Conservation (phyloP, 2,113 vertebrate genomes). For the Alligator mississippiensis region DNA sequence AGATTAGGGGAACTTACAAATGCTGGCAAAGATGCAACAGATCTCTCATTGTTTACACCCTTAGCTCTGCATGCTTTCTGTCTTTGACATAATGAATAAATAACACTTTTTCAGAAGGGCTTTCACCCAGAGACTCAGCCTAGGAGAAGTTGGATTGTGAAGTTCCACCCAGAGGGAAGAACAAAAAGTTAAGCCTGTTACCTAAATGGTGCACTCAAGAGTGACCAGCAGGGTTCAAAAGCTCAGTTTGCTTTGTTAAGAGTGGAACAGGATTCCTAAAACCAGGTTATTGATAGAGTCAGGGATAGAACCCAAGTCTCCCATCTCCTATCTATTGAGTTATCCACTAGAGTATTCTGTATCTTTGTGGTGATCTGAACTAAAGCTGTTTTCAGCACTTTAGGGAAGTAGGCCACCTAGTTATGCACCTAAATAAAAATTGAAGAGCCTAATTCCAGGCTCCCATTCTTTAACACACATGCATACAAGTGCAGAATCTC, state of each 20-base stretch:
- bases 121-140: neutral
- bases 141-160: neutral
- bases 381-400: neutral
- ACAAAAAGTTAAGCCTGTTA: neutral
- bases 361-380: neutral
- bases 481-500: neutral
- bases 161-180: neutral
- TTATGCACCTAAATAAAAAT: neutral
- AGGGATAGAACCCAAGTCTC: neutral
- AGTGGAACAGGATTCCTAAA: neutral
- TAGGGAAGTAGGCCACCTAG: neutral
- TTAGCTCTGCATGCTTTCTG: neutral
- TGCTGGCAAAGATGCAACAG: neutral
- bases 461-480: neutral
- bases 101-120: neutral
- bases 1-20: neutral
- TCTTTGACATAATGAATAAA: neutral
- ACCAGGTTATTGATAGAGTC: neutral
- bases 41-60: neutral
- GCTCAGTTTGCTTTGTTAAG: fast-evolving
- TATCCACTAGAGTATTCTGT: neutral
- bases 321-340: neutral
- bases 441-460: neutral
- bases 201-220: neutral
- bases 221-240: neutral